Evolutionary conservation across 2,888 invertebrate species (phyloP).

Genomic region (Dendrolimus houi): DNA sequence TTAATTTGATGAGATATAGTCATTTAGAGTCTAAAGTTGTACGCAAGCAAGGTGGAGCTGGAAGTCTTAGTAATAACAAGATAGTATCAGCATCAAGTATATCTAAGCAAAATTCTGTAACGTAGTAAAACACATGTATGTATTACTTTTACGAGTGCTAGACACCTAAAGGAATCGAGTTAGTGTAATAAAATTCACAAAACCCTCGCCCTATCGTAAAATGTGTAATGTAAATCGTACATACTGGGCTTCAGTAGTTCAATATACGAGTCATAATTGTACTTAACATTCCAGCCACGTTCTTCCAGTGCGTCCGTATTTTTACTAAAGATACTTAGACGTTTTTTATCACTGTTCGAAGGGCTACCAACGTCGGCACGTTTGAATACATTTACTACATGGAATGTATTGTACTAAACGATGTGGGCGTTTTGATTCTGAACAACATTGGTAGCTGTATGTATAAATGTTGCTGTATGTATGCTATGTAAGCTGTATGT

Average conservation of each 20-base stretch:
- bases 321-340: neutral
- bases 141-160: constrained; percentile 1
- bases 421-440: neutral
- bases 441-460: neutral
- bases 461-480: too few relatives aligned
- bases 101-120: too few relatives aligned
- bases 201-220: constrained; percentile 6
- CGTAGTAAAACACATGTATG: too few relatives aligned
- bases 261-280: constrained; percentile 10
- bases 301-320: constrained; percentile 1
- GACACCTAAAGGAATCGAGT: constrained; percentile 7
- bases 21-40: too few relatives aligned
- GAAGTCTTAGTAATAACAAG: too few relatives aligned
- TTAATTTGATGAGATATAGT: too few relatives aligned
- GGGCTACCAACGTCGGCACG: neutral
- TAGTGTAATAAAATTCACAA: constrained; percentile 11
- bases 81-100: too few relatives aligned
- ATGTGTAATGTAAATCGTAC: constrained; percentile 4
- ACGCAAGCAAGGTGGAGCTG: too few relatives aligned
- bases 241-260: constrained; percentile 7
- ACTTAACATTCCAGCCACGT: constrained; percentile 11
- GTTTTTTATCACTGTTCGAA: neutral
- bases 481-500: too few relatives aligned
- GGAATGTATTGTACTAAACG: neutral
- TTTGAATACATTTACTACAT: neutral